Evolutionary conservation across 2,797 vertebrate genomes (phyloP).

Genomic region (Lepilemur septentrionalis): DNA sequence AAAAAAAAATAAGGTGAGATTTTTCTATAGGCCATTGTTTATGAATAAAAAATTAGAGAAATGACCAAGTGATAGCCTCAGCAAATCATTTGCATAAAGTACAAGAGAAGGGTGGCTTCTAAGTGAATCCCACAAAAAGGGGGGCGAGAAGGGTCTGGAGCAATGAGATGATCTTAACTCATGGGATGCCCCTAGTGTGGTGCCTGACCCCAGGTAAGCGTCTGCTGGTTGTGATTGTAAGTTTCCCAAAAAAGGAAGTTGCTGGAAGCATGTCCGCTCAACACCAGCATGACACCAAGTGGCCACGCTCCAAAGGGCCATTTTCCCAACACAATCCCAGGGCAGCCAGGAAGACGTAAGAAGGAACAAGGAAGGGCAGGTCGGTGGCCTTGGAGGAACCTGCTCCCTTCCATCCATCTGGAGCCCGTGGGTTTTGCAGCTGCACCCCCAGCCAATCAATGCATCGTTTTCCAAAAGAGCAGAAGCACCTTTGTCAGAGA

Average conservation of each 20-base stretch:
- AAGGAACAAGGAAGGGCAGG: background rate
- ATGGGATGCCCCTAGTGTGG: fast-evolving
- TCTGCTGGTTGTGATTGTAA: background rate
- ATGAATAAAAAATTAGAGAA: background rate
- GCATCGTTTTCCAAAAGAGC: background rate
- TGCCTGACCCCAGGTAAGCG: background rate
- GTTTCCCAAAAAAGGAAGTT: background rate
- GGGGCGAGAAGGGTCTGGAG: background rate
- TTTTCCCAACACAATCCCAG: background rate
- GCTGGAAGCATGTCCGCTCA: background rate
- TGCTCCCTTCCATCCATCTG: background rate
- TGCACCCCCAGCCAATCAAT: background rate
- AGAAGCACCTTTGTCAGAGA: background rate
- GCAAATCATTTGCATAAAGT: background rate
- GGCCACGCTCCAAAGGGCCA: background rate
- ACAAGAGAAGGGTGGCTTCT: background rate
- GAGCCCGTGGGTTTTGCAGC: fast-evolving
- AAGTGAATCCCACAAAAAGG: background rate
- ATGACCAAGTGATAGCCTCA: background rate
- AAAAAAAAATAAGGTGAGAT: background rate
- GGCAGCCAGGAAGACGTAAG: background rate
- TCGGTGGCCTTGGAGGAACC: background rate
- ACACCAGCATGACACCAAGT: background rate
- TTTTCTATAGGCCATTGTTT: background rate
- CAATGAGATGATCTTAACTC: background rate